These are phyloP conservation scores for Zaprionus nigranus DNA, from an alignment of 1,140 invertebrate genomes.

Conservation along the genomic window DNA sequence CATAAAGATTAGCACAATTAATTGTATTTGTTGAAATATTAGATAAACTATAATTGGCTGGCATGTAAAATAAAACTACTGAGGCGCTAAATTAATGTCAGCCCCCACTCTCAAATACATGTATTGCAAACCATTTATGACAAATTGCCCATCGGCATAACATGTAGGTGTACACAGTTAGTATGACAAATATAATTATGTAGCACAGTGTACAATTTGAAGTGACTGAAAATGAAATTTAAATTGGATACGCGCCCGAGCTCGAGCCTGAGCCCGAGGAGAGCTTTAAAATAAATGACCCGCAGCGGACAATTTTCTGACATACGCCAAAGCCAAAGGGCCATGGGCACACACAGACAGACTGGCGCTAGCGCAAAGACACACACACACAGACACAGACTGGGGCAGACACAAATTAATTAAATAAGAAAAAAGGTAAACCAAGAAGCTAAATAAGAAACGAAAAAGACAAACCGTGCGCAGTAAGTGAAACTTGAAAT, in stretches of 20 bases:
- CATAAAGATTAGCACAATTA: constrained; percentile 52
- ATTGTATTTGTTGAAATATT: constrained; percentile 53
- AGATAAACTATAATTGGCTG: constrained; percentile 51
- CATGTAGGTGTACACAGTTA: background rate
- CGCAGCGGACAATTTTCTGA: constrained; percentile 58
- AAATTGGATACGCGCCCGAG: constrained; percentile 26
- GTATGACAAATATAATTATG: background rate
- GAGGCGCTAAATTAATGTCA: no score
- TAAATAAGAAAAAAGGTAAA: constrained; percentile 83
- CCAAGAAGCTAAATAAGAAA: constrained; percentile 81
- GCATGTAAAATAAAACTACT: constrained; percentile 33
- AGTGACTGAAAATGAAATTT: constrained; percentile 16
- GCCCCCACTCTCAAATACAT: background rate
- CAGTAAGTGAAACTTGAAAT: constrained; percentile 79
- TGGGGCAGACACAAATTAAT: constrained; percentile 67
- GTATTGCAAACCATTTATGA: constrained; percentile 10
- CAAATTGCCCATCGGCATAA: constrained; percentile 3
- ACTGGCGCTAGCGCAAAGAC: background rate
- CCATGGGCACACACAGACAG: constrained; percentile 27
- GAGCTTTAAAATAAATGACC: constrained; percentile 53
- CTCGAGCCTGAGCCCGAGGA: background rate
- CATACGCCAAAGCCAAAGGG: constrained; percentile 65
- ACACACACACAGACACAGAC: background rate
- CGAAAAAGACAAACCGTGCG: constrained; percentile 75
- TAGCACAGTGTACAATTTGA: background rate